These are phyloP conservation scores for Excalfactoria chinensis DNA, from an alignment of 2,113 vertebrate species.

Conservation along the genomic window DNA sequence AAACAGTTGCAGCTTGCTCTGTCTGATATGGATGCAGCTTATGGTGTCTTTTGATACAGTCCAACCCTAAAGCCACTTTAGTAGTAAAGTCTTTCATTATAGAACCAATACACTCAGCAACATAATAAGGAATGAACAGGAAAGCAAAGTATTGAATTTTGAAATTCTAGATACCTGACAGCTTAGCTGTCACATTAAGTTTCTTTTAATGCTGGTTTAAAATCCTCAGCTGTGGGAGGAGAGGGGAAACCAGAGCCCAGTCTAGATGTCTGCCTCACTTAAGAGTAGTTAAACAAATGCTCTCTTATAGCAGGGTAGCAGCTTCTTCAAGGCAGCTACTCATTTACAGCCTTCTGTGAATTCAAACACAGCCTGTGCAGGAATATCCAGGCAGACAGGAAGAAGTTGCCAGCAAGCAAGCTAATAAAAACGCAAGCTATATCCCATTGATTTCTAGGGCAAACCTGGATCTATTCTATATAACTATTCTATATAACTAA, in stretches of 20 bases:
- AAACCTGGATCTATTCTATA: neutral
- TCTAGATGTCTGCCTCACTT: neutral
- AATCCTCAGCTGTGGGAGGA: neutral
- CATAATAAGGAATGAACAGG: neutral
- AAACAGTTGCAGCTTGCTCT: neutral
- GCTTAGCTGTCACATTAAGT: neutral
- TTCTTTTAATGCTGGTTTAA: neutral
- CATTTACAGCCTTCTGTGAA: neutral
- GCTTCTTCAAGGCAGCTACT: neutral
- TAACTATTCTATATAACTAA: neutral
- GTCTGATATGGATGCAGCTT: neutral
- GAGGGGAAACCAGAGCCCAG: neutral
- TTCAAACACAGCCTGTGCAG: neutral
- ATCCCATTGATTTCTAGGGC: neutral
- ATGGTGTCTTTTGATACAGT: neutral
- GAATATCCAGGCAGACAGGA: neutral
- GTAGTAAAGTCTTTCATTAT: neutral
- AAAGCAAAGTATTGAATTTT: neutral
- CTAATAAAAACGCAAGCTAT: neutral
- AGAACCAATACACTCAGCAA: neutral
- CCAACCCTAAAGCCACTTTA: neutral
- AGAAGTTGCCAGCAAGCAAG: neutral
- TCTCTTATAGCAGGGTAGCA: neutral
- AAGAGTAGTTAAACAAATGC: neutral
- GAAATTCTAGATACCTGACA: neutral